phyloP scores from a whole-genome alignment of 2,797 vertebrate species.

The Scyliorhinus canicula region DNA sequence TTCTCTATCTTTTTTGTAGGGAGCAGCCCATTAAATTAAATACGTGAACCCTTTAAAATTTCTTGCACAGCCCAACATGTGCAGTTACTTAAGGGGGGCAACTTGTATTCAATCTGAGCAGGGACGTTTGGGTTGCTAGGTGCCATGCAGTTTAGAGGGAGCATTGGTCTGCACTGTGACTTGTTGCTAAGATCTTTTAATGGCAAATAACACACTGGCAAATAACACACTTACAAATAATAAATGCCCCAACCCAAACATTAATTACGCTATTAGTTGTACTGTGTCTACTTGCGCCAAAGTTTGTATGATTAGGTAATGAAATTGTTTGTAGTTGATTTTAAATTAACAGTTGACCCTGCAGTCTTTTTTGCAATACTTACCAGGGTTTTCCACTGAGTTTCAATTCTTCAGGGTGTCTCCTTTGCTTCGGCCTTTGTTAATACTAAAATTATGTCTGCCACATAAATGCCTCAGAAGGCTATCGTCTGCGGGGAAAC shows the following conservation, averaged over 20 bases:
- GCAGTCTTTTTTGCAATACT: not conserved
- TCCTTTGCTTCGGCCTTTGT: not conserved
- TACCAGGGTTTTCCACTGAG: not conserved
- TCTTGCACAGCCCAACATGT: not conserved
- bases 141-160: not conserved
- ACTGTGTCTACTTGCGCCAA: not conserved
- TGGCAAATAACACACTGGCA: not conserved
- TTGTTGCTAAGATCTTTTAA: not conserved
- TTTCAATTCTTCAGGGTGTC: not conserved
- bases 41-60: not conserved
- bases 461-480: not conserved
- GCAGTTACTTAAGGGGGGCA: not conserved
- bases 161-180: not conserved
- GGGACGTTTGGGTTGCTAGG: not conserved
- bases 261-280: not conserved
- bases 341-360: not conserved
- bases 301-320: not conserved
- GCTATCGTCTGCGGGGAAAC: not conserved
- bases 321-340: not conserved
- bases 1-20: not conserved
- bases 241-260: not conserved
- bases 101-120: not conserved
- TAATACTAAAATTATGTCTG: not conserved
- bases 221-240: not conserved
- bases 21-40: not conserved